phyloP scores from a whole-genome alignment of 1,140 invertebrate species.

The Lanistes nyassanus region DNA sequence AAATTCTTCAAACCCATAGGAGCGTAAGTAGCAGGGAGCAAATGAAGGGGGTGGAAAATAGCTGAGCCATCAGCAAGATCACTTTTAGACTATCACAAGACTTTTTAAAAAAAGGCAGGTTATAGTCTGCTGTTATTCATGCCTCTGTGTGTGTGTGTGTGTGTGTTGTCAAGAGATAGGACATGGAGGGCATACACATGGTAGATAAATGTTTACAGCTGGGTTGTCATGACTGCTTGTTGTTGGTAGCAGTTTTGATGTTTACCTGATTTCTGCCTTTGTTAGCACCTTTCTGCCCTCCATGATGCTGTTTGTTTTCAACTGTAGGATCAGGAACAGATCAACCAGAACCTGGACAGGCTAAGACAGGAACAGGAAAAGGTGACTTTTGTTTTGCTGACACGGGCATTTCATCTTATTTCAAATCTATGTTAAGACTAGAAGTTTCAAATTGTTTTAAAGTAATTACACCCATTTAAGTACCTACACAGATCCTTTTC shows the following conservation, averaged over 20 bases:
- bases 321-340: constrained; percentile 54
- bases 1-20: constrained; percentile 55
- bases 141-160: too few species aligned
- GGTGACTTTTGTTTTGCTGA: constrained; percentile 35
- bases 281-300: too few species aligned
- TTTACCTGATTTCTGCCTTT: too few species aligned
- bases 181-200: too few species aligned
- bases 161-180: too few species aligned
- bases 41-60: too few species aligned
- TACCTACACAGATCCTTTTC: neutral
- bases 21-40: constrained; percentile 42
- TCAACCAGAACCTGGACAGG: constrained; percentile 54
- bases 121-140: neutral
- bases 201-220: too few species aligned
- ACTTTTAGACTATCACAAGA: neutral
- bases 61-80: too few species aligned
- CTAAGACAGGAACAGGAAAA: constrained; percentile 57
- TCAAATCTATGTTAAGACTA: neutral
- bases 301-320: constrained; percentile 12
- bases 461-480: too few species aligned
- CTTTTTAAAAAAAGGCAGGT: neutral
- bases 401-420: neutral
- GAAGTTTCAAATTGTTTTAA: too few species aligned
- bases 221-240: too few species aligned
- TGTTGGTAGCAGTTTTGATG: too few species aligned